phyloP scores from a whole-genome alignment of 30 jellyfish, hydroid and myxozoan species.

The Aurelia aurita region DNA sequence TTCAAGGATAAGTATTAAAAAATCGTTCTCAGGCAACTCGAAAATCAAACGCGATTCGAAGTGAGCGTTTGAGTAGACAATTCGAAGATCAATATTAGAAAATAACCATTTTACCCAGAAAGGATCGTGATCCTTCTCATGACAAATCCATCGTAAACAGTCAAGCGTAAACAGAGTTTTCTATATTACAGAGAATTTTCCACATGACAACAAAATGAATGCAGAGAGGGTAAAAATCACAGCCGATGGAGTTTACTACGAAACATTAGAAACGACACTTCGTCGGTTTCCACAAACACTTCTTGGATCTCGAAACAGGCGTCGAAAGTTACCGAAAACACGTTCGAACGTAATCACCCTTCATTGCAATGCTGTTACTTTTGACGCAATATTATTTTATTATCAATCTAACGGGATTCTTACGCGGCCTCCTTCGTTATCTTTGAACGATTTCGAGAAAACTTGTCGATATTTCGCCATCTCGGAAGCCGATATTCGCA shows the following conservation, averaged over 20 bases:
- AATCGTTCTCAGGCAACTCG: no score
- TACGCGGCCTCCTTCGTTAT: conserved; percentile 62
- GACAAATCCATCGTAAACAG: no score
- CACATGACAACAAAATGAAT: not conserved
- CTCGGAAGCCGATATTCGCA: conserved; percentile 41
- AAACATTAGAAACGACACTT: conserved; percentile 81
- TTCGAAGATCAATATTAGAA: no score
- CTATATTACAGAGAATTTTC: no score
- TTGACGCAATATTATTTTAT: conserved; percentile 85
- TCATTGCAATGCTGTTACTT: conserved; percentile 59
- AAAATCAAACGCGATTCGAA: no score
- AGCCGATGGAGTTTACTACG: conserved; percentile 75
- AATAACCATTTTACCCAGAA: no score
- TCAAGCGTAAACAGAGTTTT: no score
- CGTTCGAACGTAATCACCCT: conserved; percentile 14
- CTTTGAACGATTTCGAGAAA: conserved; percentile 56
- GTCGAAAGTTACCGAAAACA: conserved; percentile 25
- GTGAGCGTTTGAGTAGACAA: no score
- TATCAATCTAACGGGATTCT: conserved; percentile 87
- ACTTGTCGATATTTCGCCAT: conserved; percentile 68
- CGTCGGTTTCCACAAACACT: conserved; percentile 82
- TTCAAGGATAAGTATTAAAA: no score
- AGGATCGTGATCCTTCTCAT: no score
- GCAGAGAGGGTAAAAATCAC: conserved; percentile 36
- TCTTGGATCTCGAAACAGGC: conserved; percentile 65